These are phyloP conservation scores for Pomacea canaliculata DNA, from an alignment of 2,888 invertebrate genomes.

Conservation along the genomic window DNA sequence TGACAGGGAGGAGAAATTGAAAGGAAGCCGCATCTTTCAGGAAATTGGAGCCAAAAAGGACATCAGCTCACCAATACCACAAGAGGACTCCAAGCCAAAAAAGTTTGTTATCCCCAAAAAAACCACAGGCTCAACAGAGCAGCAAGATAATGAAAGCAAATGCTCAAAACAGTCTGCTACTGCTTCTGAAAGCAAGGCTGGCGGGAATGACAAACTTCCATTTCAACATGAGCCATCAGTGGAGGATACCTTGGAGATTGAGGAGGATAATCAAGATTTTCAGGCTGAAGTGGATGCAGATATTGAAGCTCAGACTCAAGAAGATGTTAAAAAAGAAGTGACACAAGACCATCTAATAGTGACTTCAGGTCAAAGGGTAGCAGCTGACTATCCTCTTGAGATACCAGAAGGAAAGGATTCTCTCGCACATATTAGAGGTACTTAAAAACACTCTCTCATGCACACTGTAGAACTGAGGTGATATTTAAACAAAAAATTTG, in stretches of 20 bases:
- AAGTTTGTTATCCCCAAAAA: neutral
- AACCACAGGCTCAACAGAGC: neutral
- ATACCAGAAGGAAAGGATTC: constrained; percentile 20
- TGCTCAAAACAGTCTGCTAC: neutral
- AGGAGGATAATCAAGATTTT: neutral
- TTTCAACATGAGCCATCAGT: neutral
- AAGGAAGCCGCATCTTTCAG: too few species aligned
- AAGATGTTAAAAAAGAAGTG: neutral
- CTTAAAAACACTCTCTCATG: neutral
- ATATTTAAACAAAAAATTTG: too few species aligned
- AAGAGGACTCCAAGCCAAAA: neutral
- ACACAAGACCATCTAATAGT: neutral
- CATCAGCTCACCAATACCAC: neutral
- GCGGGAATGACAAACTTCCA: neutral
- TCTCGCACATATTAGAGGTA: constrained; percentile 15
- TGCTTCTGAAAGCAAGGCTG: neutral
- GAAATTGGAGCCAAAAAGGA: too few species aligned
- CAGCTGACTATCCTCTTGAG: neutral
- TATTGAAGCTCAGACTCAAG: neutral
- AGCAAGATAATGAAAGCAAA: neutral
- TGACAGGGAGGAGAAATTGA: neutral
- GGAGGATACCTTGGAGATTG: neutral
- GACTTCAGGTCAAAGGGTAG: neutral
- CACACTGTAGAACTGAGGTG: too few species aligned
- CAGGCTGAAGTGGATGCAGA: neutral